Evolutionary conservation across 2,888 invertebrate genomes (phyloP), one percentile per base, ranked within the genome.

Genomic region (Ctena decussata): DNA sequence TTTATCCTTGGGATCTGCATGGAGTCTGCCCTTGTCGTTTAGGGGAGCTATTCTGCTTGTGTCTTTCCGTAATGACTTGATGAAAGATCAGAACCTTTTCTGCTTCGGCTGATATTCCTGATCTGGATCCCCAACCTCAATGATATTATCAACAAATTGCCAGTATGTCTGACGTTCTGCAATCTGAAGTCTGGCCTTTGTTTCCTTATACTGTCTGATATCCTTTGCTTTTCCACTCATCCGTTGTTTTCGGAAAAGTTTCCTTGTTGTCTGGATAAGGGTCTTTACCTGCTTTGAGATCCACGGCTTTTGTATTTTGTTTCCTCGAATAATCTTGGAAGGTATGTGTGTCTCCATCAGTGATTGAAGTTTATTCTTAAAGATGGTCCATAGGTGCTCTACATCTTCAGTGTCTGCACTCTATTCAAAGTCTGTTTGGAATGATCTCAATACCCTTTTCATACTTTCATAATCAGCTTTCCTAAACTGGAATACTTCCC

Each of bases 241-340:
- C 21, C 53, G 12, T 21, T n/a, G 18, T 53, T 24, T 53, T 53
- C 11, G 5, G 18, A 60, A 60, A 21, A 49, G 49, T 49, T 49
- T 49, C 49, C 21, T 49, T 5, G 39, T 21, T 41, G 11, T 71
- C 39, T n/a, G 18, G 24, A n/a, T 39, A 30, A 15, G 69, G 15
- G 32, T 12, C 46, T 41, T 77, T 39, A 77, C 46, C n/a, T 77
- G 27, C 35, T n/a, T 65, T 32, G 37, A 37, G 11, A 69, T 77
- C 77, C 77, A 77, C 21, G 77, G 77, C n/a, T 73, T 73, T 11
- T 73, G 6, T 18, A 32, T 27, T 12, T 73, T 73, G 46, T 46
- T 73, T 2, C 73, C 73, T 3, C 30, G 3, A 12, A 41, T 5
- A 5, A 46, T 3, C 37, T 73, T 73, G 5, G 46, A n/a, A 46